Base-by-base conservation (phyloP, 2,797 vertebrate genomes). In the Leptoclinus maculatus region DNA sequence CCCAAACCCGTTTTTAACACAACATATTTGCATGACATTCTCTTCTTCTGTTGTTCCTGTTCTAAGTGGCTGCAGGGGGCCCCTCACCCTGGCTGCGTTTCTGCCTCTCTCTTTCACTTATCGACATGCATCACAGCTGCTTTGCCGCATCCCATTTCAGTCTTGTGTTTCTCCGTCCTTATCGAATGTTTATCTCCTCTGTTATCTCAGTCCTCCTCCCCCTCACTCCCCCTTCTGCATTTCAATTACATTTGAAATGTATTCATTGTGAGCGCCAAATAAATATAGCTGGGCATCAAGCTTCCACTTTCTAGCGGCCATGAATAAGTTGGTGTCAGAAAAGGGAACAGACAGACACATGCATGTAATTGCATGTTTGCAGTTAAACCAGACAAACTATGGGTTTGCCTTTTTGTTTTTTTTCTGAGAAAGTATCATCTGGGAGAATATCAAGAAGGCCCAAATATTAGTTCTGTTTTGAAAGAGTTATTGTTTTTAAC, bases 131-230 rank as follows among this genome's bases (percentile, higher is more conserved):
- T 43, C 54, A 38, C 60, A 67, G 47, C 66, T 60, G 51, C 49
- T 63, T 17, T 25, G 41, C 29, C 0, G 60, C 49, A 36, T 83
- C 58, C 32, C 0, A 2, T 79, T 70, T 81, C 79, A 67, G 62
- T 53, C 70, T 74, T 41, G 27, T 60, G 60, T 74, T 81, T 59
- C 66, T 79, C 38, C 29, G n/a, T 36, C n/a, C 69, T 49, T 57
- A 67, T 81, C 51, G 74, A 72, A 25, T 59, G 49, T 54, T 53
- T 43, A 71, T 57, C 62, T 62, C 23, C n/a, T 54, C 67, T 25
- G 49, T 54, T 67, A 38, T 74, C 43, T 59, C 34, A 9, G n/a
- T 32, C 49, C 10, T 60, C 69, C 63, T 57, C 64, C 7, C 32
- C 67, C 25, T 38, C 71, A 45, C 43, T 62, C 43, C 59, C 49